A percentile compares a stretch with the other conserved stretches of the same genome.
phyloP scores from a whole-genome alignment of 1,140 invertebrate genomes.

The Trachymyrmex septentrionalis region DNA sequence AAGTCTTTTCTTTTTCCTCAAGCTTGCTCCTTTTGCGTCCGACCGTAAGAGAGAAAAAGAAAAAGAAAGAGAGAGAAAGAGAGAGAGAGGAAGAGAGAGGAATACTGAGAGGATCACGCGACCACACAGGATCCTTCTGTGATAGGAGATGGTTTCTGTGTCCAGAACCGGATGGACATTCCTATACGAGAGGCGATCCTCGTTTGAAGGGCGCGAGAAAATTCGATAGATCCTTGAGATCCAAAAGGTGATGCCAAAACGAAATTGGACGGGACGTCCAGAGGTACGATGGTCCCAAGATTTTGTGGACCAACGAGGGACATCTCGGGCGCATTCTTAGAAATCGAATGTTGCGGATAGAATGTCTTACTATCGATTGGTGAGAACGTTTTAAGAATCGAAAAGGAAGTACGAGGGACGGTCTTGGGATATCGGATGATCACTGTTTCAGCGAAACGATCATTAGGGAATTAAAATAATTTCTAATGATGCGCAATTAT shows the following conservation, averaged over 20 bases:
- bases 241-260: slow-evolving; percentile 30
- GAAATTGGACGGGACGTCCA: slow-evolving; percentile 50
- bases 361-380: slow-evolving; percentile 50
- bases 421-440: not conserved
- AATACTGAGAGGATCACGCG: slow-evolving; percentile 14
- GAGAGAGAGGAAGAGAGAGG: not conserved
- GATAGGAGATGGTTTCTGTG: slow-evolving; percentile 45
- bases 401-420: not conserved
- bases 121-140: slow-evolving; percentile 57
- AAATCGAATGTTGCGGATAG: slow-evolving; percentile 63
- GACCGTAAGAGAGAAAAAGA: not conserved
- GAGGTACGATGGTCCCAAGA: slow-evolving; percentile 43
- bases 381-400: slow-evolving; percentile 12
- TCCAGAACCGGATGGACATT: slow-evolving; percentile 36
- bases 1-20: slow-evolving; percentile 45
- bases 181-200: slow-evolving; percentile 28
- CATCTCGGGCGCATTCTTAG: slow-evolving; percentile 46
- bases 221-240: slow-evolving; percentile 68
- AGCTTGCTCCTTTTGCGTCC: slow-evolving; percentile 36
- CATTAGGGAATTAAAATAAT: slow-evolving; percentile 21
- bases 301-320: slow-evolving; percentile 42
- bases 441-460: not conserved
- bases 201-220: slow-evolving; percentile 63
- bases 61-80: not conserved
- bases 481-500: not conserved